Evolutionary conservation across 2,113 vertebrate genomes (phyloP).

Genomic region (Pseudorhombus dupliciocellatus): DNA sequence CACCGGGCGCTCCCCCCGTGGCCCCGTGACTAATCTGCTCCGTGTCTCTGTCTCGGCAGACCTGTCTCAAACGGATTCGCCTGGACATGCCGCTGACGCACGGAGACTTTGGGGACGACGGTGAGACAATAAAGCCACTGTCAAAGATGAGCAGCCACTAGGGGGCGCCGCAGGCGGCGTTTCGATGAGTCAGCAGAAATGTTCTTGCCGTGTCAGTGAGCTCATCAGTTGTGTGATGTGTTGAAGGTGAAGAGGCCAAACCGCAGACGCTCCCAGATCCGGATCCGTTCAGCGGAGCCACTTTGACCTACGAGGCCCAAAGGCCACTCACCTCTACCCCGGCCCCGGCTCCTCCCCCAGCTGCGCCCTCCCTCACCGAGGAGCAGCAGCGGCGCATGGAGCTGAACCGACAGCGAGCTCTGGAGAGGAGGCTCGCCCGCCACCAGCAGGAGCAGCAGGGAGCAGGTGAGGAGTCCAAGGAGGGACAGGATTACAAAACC

Average conservation of each 20-base stretch:
- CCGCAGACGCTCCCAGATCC: slow-evolving; percentile 45
- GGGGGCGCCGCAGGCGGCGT: no score
- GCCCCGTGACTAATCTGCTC: not conserved
- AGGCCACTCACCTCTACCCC: slow-evolving; percentile 57
- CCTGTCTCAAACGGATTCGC: slow-evolving; percentile 94
- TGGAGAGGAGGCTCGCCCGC: slow-evolving; percentile 85
- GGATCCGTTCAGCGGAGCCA: slow-evolving; percentile 34
- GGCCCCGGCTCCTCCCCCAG: not conserved
- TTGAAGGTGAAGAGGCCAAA: slow-evolving; percentile 53
- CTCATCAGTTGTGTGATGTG: no score
- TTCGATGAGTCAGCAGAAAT: no score
- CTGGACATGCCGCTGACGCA: slow-evolving; percentile 92
- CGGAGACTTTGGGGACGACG: slow-evolving; percentile 86
- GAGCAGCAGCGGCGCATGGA: slow-evolving; percentile 87
- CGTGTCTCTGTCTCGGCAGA: slow-evolving; percentile 75
- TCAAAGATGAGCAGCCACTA: no score
- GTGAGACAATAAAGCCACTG: slow-evolving; percentile 52
- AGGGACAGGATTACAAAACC: no score
- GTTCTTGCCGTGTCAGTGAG: no score
- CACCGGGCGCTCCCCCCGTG: no score
- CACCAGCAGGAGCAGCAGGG: slow-evolving; percentile 71
- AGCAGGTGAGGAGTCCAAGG: slow-evolving; percentile 71
- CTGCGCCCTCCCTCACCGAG: slow-evolving; percentile 80
- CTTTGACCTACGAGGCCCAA: slow-evolving; percentile 9
- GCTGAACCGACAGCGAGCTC: slow-evolving; percentile 86